Conservation (phyloP, 2,888 invertebrate genomes). For the Sphaerolaimus hirsutus region DNA sequence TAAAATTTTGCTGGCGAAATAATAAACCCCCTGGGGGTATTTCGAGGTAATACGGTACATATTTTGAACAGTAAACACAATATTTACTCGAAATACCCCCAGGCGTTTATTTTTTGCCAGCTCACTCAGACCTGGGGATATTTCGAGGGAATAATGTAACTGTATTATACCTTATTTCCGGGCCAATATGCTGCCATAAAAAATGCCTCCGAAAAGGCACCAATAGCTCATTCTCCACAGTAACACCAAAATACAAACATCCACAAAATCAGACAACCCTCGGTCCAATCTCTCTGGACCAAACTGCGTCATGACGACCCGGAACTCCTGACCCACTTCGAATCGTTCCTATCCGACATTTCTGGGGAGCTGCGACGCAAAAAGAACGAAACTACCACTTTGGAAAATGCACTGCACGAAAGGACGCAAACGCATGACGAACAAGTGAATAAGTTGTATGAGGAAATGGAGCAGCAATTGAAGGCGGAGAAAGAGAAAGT, state of each 20-base stretch:
- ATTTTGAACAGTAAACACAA: neutral
- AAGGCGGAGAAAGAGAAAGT: constrained; percentile 28
- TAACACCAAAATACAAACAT: neutral
- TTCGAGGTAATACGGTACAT: neutral
- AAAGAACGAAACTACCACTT: constrained; percentile 23
- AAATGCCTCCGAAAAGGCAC: too few relatives aligned
- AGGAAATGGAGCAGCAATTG: constrained; percentile 33
- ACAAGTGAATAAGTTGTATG: constrained; percentile 30
- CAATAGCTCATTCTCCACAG: too few relatives aligned
- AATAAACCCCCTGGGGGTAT: too few relatives aligned
- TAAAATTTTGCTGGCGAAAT: too few relatives aligned
- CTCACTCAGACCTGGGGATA: too few relatives aligned
- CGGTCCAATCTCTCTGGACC: constrained; percentile 26
- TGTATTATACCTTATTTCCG: too few relatives aligned
- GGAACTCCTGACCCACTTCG: constrained; percentile 26
- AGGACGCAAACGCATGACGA: constrained; percentile 23
- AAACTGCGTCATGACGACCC: constrained; percentile 26
- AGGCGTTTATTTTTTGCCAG: too few relatives aligned
- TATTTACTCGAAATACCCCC: neutral
- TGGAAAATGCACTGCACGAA: constrained; percentile 27
- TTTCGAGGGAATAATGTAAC: too few relatives aligned
- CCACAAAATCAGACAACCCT: constrained; percentile 21
- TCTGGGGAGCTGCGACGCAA: constrained; percentile 21
- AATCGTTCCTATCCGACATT: constrained; percentile 26
- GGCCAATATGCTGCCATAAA: too few relatives aligned